Evolutionary conservation across 2,113 vertebrate genomes (phyloP).

Genomic region (Menura novaehollandiae): DNA sequence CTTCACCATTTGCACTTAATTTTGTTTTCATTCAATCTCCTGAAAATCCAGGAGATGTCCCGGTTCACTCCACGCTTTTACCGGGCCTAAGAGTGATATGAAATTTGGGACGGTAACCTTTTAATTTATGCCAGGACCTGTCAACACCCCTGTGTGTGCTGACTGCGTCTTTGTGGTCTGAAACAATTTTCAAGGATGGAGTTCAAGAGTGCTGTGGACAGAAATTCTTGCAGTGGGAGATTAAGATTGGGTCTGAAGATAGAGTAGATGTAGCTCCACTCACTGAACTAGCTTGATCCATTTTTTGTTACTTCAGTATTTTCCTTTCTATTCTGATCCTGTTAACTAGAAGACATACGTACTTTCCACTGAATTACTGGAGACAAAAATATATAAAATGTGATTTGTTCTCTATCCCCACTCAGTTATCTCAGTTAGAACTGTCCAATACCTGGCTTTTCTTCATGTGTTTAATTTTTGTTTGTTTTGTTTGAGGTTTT

Average conservation of each 20-base stretch:
- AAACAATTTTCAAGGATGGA: background rate
- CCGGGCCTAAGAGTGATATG: background rate
- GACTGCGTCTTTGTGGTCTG: background rate
- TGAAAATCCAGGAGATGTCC: background rate
- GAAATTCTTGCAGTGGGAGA: background rate
- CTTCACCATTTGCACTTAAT: background rate
- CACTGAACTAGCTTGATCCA: background rate
- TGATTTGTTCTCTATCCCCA: background rate
- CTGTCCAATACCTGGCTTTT: constrained; percentile 17
- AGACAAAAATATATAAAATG: background rate
- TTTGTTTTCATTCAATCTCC: background rate
- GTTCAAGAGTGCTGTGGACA: background rate
- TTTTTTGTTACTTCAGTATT: background rate
- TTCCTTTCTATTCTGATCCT: background rate
- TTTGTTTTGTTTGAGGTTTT: background rate
- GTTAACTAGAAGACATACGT: background rate
- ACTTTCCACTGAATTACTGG: background rate
- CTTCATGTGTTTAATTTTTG: background rate
- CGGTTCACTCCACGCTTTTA: background rate
- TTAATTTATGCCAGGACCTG: background rate
- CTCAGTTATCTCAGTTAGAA: background rate
- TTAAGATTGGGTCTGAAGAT: background rate
- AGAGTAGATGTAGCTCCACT: background rate
- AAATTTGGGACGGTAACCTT: background rate
- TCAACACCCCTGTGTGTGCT: background rate